phyloP scores from a whole-genome alignment of 2,888 invertebrate species.

The Hemaris fuciformis region DNA sequence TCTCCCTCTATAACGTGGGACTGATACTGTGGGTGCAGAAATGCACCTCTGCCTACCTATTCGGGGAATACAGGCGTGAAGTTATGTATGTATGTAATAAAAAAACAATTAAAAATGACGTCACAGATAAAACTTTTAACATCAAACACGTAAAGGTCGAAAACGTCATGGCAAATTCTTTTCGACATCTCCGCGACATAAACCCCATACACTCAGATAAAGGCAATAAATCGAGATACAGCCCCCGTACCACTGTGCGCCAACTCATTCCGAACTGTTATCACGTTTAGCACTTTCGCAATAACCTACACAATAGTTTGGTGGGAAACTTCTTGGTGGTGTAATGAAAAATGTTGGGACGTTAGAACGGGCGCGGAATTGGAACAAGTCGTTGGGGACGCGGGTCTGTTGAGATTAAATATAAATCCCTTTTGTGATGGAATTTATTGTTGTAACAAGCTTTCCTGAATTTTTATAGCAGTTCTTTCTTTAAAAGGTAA shows the following conservation, averaged over 20 bases:
- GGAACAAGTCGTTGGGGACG: background rate
- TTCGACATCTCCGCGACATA: background rate
- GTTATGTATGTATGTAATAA: too few species aligned
- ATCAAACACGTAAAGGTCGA: too few species aligned
- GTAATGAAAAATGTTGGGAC: slow-evolving; percentile 59
- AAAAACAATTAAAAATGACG: too few species aligned
- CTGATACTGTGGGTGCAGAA: too few species aligned
- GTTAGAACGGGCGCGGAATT: slow-evolving; percentile 18
- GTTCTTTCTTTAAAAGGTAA: too few species aligned
- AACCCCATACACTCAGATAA: background rate
- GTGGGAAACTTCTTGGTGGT: slow-evolving; percentile 39
- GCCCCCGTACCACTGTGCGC: background rate
- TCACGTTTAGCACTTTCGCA: slow-evolving; percentile 39
- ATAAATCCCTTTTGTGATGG: background rate
- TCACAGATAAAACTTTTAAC: too few species aligned
- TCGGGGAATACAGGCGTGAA: too few species aligned
- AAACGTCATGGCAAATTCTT: too few species aligned
- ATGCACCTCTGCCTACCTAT: too few species aligned
- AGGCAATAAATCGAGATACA: slow-evolving; percentile 12
- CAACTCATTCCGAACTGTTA: slow-evolving; percentile 17
- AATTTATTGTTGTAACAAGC: background rate
- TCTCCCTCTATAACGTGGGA: too few species aligned
- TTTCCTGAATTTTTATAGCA: too few species aligned
- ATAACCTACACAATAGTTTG: slow-evolving; percentile 44
- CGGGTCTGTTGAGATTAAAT: background rate